Base-by-base conservation (phyloP, 2,888 invertebrate species). In the Melanotus villosus region DNA sequence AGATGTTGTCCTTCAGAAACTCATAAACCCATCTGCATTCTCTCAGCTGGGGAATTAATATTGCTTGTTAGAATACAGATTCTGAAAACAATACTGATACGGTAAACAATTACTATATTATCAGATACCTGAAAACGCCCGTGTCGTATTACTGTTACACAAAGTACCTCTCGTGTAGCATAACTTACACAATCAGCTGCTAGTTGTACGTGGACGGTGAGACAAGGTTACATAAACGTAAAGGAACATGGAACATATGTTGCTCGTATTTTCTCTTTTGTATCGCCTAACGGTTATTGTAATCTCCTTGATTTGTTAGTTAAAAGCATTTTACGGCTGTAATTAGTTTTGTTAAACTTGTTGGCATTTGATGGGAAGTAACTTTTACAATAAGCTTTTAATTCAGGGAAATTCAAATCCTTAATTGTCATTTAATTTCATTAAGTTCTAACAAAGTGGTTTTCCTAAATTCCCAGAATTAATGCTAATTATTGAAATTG, bases 221-320 rank as follows among this genome's bases (percentile, higher is more conserved):
- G 41, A 18, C 19, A 43, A 19, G 43, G 43, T 43, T 43, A 43
- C 18, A 43, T 43, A 19, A n/a, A n/a, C n/a, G n/a, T n/a, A n/a
- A n/a, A n/a, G n/a, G 9, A 43, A 16, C 7, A 18, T 14, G 23
- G 12, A 34, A 30, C 34, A 54, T 54, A 9, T 54, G 34, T 54
- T 32, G 14, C 10, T 7, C 10, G 54, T 32, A 32, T 34, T 34
- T 54, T 34, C 34, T 6, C 5, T 12, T 14, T 26, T 52, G 23
- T 47, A 16, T 32, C 32, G 16, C 14, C 34, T 32, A 54, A 54
- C 34, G 34, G 23, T 26, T 50, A 26, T 26, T 26, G 12, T 26
- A 50, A 50, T 50, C 19, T 18, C 9, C 1, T 43, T 43, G 43
- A 43, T n/a, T n/a, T n/a, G n/a, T 43, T 43, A 43, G 16, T 18